A percentile compares a stretch with the other conserved stretches of the same genome.
Conservation (phyloP, 2,888 invertebrate species). For the Volucella bombylans region DNA sequence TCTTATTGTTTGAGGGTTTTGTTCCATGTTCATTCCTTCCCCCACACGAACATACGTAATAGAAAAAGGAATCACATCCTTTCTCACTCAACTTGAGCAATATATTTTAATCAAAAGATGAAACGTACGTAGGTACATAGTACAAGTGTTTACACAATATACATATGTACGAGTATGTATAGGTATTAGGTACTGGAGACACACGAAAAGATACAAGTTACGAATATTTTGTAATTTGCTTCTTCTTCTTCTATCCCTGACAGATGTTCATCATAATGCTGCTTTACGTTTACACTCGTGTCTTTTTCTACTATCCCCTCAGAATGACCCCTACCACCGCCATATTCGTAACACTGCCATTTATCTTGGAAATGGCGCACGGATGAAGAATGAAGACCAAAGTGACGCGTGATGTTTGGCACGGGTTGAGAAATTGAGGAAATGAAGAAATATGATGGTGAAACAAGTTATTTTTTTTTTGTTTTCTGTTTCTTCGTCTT, state of each 20-base stretch:
- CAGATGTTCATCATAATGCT: conserved; percentile 70
- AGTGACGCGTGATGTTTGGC: conserved; percentile 63
- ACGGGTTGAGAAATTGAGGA: conserved; percentile 59
- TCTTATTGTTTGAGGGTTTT: conserved; percentile 5
- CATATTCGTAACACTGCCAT: neutral
- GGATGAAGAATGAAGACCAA: conserved; percentile 3
- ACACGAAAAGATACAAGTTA: neutral
- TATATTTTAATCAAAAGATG: conserved; percentile 73
- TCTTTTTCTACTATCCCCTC: neutral
- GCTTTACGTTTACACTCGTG: conserved; percentile 20
- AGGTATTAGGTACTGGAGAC: neutral
- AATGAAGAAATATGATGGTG: conserved; percentile 67
- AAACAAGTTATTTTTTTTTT: neutral
- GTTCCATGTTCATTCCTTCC: neutral
- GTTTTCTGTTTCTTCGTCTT: neutral
- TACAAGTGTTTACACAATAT: conserved; percentile 36
- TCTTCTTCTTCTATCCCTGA: conserved; percentile 60
- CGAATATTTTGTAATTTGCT: conserved; percentile 62
- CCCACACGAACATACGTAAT: conserved; percentile 5
- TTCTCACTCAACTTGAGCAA: conserved; percentile 69
- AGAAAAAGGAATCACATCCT: conserved; percentile 57
- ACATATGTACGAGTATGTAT: neutral
- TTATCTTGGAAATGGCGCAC: neutral
- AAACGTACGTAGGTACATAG: conserved; percentile 33
- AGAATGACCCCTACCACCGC: neutral